Evolutionary conservation across 2,888 invertebrate species (phyloP), one percentile per base, ranked within the genome.

Genomic region (Drosophila affinis): DNA sequence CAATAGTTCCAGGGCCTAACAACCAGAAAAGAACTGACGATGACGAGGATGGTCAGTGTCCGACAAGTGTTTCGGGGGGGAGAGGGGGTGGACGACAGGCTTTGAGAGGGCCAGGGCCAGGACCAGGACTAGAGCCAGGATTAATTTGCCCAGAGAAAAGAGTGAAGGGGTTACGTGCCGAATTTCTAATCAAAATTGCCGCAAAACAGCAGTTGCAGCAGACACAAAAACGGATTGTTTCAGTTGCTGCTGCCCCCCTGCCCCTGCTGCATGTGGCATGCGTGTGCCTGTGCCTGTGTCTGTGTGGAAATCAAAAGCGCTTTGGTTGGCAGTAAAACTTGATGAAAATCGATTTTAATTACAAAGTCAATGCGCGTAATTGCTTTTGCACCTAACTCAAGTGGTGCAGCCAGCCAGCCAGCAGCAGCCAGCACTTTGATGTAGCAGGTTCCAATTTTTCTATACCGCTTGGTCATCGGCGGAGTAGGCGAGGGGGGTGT

Each of bases 341-440:
- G 87, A 76, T 77, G 78, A 72, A 79, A 85, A 87, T 85, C 88
- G 84, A 85, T 85, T 85, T 85, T 87, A 85, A 87, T 87, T 85
- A 85, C 86, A 87, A 87, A 82, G 83, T 80, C 83, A 80, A 79
- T 85, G 83, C 83, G 86, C 87, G 78, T 85, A 87, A 85, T 85
- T 85, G 83, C 86, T 82, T 80, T 83, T 83, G 74, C 81, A 80
- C 86, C 81, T 86, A 80, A 72, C 81, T 86, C 76, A 80, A 83
- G 83, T 80, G 76, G 68, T 27, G 65, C 39, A 34, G 0, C 32
- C 32, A 32, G 3, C 29, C 32, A 32, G 32, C 32, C 32, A 10
- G 32, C 32, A 21, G 21, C 21, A 21, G 21, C 21, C 21, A 21
- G 21, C 79, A 77, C 85, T 81, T 81, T 81, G 75, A 73, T 79